Conservation (phyloP, 2,113 vertebrate genomes). For the Oryzias woworae region DNA sequence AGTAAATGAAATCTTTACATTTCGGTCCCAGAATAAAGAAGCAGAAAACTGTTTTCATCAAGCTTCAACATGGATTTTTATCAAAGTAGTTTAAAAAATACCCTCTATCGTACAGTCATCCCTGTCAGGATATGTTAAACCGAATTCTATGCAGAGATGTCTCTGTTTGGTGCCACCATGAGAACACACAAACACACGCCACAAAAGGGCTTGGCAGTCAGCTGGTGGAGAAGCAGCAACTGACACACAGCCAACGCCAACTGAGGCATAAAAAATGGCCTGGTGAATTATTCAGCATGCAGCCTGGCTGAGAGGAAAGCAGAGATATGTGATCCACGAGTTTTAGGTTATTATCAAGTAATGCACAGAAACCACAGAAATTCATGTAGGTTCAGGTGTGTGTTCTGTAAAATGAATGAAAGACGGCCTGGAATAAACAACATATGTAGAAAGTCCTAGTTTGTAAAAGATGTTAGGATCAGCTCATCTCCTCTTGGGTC, state of each 20-base stretch:
- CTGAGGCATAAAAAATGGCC: conserved; percentile 40
- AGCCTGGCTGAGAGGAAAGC: conserved; percentile 20
- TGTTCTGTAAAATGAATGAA: neutral
- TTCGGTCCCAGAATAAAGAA: too few species aligned
- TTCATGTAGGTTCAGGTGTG: neutral
- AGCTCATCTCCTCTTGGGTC: too few species aligned
- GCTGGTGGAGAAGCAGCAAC: conserved; percentile 36
- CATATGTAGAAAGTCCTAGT: too few species aligned
- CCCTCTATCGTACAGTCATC: conserved; percentile 22
- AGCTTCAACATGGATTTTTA: too few species aligned
- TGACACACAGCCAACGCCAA: conserved; percentile 32
- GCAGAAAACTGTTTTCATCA: too few species aligned
- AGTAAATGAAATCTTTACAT: neutral
- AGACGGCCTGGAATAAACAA: too few species aligned
- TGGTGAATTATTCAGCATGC: conserved; percentile 68
- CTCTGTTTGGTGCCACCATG: conserved; percentile 27
- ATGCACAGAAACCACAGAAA: too few species aligned
- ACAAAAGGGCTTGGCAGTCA: conserved; percentile 37
- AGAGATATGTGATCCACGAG: conserved; percentile 7
- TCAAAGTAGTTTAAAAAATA: neutral
- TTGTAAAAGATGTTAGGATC: too few species aligned
- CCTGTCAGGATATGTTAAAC: conserved; percentile 55
- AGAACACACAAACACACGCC: neutral
- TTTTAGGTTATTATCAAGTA: too few species aligned
- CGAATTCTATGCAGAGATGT: conserved; percentile 13